Evolutionary conservation across 2,113 vertebrate genomes (phyloP).

Genomic region (Cyprinus carpio): DNA sequence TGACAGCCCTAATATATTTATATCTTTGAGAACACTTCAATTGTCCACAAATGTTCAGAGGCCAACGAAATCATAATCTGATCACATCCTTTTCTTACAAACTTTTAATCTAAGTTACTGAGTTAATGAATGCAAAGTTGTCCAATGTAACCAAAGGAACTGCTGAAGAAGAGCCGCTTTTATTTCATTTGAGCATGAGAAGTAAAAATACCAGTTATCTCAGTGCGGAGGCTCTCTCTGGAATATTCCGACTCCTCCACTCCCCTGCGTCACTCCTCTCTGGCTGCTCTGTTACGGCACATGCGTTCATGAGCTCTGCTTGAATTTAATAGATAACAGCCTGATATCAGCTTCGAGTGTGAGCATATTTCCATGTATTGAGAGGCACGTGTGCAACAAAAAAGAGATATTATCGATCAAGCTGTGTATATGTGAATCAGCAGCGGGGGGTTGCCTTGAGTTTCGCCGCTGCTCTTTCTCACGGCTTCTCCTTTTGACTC

Average conservation of each 20-base stretch:
- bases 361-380: conserved; percentile 50
- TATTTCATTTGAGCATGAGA: conserved; percentile 38
- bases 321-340: conserved; percentile 22
- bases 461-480: conserved; percentile 50
- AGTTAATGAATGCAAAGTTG: background rate
- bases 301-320: conserved; percentile 20
- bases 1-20: too few relatives aligned
- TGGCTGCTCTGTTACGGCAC: conserved; percentile 3
- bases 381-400: conserved; percentile 50
- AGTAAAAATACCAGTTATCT: conserved; percentile 39
- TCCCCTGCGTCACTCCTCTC: conserved; percentile 51
- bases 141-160: background rate
- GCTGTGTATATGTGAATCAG: conserved; percentile 37
- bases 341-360: conserved; percentile 27
- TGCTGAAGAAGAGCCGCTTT: conserved; percentile 18
- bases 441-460: conserved; percentile 53
- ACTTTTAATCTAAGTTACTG: background rate
- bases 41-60: background rate
- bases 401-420: background rate
- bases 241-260: conserved; percentile 33
- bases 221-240: background rate
- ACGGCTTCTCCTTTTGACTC: conserved; percentile 39
- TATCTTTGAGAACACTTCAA: background rate
- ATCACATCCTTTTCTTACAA: background rate
- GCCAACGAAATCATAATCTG: background rate